Evolutionary conservation across 2,113 vertebrate species (phyloP), one percentile per base, ranked within the genome.

Genomic region (Hydropotes inermis): DNA sequence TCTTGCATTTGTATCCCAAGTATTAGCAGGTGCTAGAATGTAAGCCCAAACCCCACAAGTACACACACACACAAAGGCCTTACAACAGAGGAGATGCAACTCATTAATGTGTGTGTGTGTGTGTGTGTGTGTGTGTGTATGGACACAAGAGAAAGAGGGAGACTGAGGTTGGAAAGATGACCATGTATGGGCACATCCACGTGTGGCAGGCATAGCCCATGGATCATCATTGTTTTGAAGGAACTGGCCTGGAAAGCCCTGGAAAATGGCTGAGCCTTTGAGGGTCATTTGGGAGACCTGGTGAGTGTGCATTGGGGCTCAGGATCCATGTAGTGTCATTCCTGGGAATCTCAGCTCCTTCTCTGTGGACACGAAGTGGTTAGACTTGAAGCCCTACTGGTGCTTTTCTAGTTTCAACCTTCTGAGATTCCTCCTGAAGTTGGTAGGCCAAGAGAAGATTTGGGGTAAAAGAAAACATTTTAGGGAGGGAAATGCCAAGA

Each of bases 401-500:
- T 94, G 36, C 5, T 78, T 21, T 36, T n/a, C 67, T 54, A 74
- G 58, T 16, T 79, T 45, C 28, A 88, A 50, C 60, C 55, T n/a
- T 47, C 92, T 27, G 91, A 83, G 70, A 70, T 6, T 64, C 50
- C 25, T 55, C 58, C 3, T 67, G 61, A 96, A 89, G 67, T 86
- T 81, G 87, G 52, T 74, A 92, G 90, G 52, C 55, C 47, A 95
- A 33, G 28, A 85, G 47, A 96, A 96, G 96, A 94, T n/a, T 87
- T 33, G 64, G 85, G 82, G 74, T 64, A 97, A 96, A 94, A 94
- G 94, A 86, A 96, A 89, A 96, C 1, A 10, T 89, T 28, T 97
- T 78, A 94, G 82, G 92, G 97, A 95, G 86, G 74, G 95, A 98
- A 98, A 92, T 76, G 95, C 97, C 25, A 81, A 92, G 86, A 61